phyloP scores from a whole-genome alignment of 2,113 vertebrate species.

The Nasalis larvatus region DNA sequence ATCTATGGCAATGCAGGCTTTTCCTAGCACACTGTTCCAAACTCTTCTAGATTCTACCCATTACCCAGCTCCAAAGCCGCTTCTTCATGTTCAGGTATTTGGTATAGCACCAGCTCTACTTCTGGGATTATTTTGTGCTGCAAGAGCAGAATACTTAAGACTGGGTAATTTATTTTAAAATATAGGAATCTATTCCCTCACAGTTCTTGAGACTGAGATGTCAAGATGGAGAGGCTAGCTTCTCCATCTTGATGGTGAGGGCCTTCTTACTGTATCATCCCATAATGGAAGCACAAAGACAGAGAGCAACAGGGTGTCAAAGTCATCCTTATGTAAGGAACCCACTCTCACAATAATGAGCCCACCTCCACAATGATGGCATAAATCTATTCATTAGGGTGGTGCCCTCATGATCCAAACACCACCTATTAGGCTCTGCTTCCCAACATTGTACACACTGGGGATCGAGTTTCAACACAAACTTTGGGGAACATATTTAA shows the following conservation, averaged over 20 bases:
- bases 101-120: neutral
- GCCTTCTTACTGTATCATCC: neutral
- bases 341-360: neutral
- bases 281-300: neutral
- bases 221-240: neutral
- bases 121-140: neutral
- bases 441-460: neutral
- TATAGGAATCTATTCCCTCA: neutral
- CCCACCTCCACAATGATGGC: neutral
- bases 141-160: neutral
- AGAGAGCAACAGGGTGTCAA: neutral
- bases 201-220: neutral
- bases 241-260: neutral
- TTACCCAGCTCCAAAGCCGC: neutral
- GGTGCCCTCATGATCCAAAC: neutral
- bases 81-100: neutral
- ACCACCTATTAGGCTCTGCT: neutral
- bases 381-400: neutral
- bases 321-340: neutral
- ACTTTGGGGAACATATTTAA: neutral
- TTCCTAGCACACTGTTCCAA: neutral
- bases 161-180: neutral
- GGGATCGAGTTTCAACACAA: neutral
- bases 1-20: neutral
- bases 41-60: neutral